Base-by-base conservation (phyloP, 2,797 vertebrate species). In the Coccyzus lansbergi region DNA sequence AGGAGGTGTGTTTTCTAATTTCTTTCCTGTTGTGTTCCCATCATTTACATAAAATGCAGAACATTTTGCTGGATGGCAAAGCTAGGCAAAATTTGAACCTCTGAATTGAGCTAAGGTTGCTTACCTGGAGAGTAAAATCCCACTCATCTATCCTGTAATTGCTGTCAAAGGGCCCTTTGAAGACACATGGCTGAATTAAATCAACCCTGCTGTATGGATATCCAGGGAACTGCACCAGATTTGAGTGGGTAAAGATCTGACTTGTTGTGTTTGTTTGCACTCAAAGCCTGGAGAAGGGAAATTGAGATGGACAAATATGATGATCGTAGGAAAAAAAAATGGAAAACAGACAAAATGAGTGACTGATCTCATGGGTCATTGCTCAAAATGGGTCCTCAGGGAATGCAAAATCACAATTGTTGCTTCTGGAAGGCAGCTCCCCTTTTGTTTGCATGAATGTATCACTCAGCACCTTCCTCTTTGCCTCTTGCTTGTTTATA, bases 51-150 rank as follows among this genome's bases (percentile, higher is more conserved):
- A 60, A 76, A 82, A 51, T 48, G 46, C 44, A 76, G 67, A 88
- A 65, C 20, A 31, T 42, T 21, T 33, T 77, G 53, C 64, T 68
- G 70, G 92, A 90, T 42, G 67, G 48, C 34, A 86, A 81, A 90
- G 36, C 81, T 79, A 76, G 76, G 65, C 46, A 94, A 85, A 87
- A 93, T 62, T 22, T 89, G 82, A 42, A 4, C 31, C 71, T 68
- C 58, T 80, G 75, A 90, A 31, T 9, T 60, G 49, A 87, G 49
- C 14, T 85, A 85, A 88, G 4, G 15, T 80, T 55, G 40, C 24
- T 84, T 83, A 78, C 78, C 12, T 92, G 51, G 58, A 87, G 90
- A 78, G 70, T 53, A 78, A 93, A 87, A 80, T 83, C 81, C 58
- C 64, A 48, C 69, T 94, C 42, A 44, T 95, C 71, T 92, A 68